Base-by-base conservation (phyloP, 2,888 invertebrate species). In the Agriotes lineatus region DNA sequence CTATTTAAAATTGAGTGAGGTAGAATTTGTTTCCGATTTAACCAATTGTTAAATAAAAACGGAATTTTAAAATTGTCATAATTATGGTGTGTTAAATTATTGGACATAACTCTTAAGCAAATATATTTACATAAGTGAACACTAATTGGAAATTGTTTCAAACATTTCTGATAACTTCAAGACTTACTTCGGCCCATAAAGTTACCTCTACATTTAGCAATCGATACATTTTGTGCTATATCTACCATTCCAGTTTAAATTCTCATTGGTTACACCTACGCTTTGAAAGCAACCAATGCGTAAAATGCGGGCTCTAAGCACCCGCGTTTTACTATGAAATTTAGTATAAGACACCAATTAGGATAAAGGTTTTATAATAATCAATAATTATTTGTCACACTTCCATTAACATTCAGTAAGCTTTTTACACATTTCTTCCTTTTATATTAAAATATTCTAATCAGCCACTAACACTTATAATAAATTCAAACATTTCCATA, bases 381-480 rank as follows among this genome's bases (percentile, higher is more conserved):
- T 74, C 69, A 74, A 72, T 74, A 68, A 71, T 76, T 74, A 73
- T 76, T 77, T 76, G 75, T 77, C 79, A 73, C 74, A 74, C 72
- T 72, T 71, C 76, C 76, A 75, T 74, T 76, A 75, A 79, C 78
- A 78, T 79, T 76, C 78, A 79, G 76, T 77, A 81, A 80, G 79
- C 81, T 76, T 78, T 70, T 74, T 77, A 77, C 75, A 78, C 71
- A 73, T 68, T 62, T 73, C 67, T 72, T 74, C 73, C 69, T 68
- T 77, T 74, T 75, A 76, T 76, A 77, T 77, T 82, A 79, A 82
- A 81, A 82, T 80, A 81, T 70, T 81, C 81, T 81, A 81, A 79
- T 79, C 80, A 79, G 81, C 78, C 81, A 81, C 82, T 82, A 81
- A 82, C 82, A 82, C 81, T 81, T 82, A 82, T 76, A 77, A 73